These are phyloP conservation scores for Zoanthus solanderi DNA, from an alignment of 92 coral and sea anemone genomes.

Conservation along the genomic window DNA sequence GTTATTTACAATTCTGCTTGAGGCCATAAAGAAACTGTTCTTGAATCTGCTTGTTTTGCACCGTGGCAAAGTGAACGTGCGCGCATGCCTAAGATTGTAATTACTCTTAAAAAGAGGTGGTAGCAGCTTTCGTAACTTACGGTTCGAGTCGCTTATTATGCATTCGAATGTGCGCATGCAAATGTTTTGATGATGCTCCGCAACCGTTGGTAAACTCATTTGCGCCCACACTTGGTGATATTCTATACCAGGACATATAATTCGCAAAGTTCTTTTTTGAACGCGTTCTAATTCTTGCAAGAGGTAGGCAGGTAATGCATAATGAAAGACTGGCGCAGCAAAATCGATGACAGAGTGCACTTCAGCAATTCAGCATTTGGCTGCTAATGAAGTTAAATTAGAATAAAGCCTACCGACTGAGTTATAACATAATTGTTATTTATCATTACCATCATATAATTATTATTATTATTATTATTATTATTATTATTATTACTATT, in stretches of 20 bases:
- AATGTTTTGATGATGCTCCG: not conserved
- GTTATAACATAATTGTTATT: too few species aligned
- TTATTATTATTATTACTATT: too few species aligned
- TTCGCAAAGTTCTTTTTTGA: slow-evolving; percentile 26
- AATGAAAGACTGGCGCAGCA: slow-evolving; percentile 40
- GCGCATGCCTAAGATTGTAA: slow-evolving; percentile 22
- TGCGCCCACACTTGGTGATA: slow-evolving; percentile 37
- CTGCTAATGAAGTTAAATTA: too few species aligned
- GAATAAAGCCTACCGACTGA: too few species aligned
- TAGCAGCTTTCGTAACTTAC: not conserved
- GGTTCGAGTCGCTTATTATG: slow-evolving; percentile 11
- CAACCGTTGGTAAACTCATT: slow-evolving; percentile 16
- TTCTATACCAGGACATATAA: slow-evolving; percentile 47
- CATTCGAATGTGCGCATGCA: slow-evolving; percentile 16
- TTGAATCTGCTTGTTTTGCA: slow-evolving; percentile 22
- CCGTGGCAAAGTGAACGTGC: slow-evolving; percentile 23
- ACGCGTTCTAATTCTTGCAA: slow-evolving; percentile 24
- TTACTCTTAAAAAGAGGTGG: slow-evolving; percentile 18
- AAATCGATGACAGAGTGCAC: slow-evolving; percentile 12
- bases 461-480: too few species aligned
- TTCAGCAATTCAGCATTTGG: too few species aligned
- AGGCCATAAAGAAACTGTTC: not conserved
- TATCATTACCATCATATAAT: too few species aligned
- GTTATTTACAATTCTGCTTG: not conserved
- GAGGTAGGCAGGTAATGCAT: slow-evolving; percentile 26